Base-by-base conservation (phyloP, 92 coral and sea anemone species). In the Porites rus region DNA sequence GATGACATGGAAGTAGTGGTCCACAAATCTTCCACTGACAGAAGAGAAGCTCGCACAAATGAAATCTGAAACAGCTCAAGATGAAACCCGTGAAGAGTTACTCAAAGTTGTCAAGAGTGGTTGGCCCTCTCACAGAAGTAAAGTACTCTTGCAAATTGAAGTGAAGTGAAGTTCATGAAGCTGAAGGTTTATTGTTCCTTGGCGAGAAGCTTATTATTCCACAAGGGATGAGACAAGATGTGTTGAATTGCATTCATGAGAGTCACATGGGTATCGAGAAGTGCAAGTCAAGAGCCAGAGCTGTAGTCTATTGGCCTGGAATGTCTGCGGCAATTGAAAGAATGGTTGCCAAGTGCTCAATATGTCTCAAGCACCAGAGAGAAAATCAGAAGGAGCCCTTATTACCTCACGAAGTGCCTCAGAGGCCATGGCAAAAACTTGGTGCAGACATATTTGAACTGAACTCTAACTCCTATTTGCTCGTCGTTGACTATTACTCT, bases 201-300 rank as follows among this genome's bases (percentile, higher is more conserved):
- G 58, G 58, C 58, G 58, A 52, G 58, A 52, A 52, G 58, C 58
- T 52, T 52, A 52, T 10, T 10, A 52, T 52, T 52, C 0, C 58
- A 10, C 58, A 52, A 52, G 58, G 10, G 10, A 52, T 52, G 10
- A 52, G 58, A 10, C 58, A 52, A 52, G 88, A 87, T n/a, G 81
- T 91, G 58, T 76, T 93, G 19, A 70, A 46, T 17, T 59, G 70
- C 7, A 82, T 93, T 53, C 91, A 91, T 24, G 87, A 91, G 69
- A 86, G 92, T 52, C 96, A 93, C 81, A 87, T 90, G 20, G 96
- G 96, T 14, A 90, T 90, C 8, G 89, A 90, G 51, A 93, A 93
- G 24, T 88, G 91, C 71, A 88, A 88, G 65, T 80, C 93, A 51
- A 20, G 87, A 52, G 83, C 91, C 28, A 76, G 86, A 91, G 89